Evolutionary conservation across 1,140 invertebrate genomes (phyloP).

Genomic region (Xylocopa sonorina): DNA sequence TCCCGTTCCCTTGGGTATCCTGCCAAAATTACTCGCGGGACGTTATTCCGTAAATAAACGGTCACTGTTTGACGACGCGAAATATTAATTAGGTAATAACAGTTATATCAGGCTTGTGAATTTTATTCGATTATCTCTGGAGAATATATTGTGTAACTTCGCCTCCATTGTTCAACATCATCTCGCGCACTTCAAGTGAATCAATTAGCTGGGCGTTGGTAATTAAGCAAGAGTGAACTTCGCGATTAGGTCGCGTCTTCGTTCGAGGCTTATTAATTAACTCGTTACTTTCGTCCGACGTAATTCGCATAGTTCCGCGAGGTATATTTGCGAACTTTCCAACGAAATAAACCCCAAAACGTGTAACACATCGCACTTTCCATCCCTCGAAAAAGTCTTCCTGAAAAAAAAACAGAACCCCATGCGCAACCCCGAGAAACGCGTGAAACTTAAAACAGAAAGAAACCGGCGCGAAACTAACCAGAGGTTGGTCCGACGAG

Average conservation of each 20-base stretch:
- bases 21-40: too few relatives aligned
- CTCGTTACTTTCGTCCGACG: not conserved
- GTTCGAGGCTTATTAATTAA: too few relatives aligned
- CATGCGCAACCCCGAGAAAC: not conserved
- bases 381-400: too few relatives aligned
- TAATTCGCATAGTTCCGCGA: too few relatives aligned
- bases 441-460: not conserved
- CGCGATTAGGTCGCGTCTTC: not conserved
- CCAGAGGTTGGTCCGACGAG: not conserved
- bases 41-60: too few relatives aligned
- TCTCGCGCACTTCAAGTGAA: not conserved
- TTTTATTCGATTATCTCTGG: not conserved
- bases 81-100: too few relatives aligned
- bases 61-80: too few relatives aligned
- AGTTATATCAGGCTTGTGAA: too few relatives aligned
- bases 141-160: not conserved
- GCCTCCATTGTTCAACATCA: not conserved
- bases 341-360: too few relatives aligned
- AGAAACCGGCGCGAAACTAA: not conserved
- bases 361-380: too few relatives aligned
- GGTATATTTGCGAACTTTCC: too few relatives aligned
- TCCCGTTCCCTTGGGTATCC: not conserved
- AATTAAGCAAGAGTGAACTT: not conserved
- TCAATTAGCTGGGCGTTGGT: not conserved
- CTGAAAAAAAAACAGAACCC: not conserved